These are phyloP conservation scores for Apostichopus californicus DNA, from an alignment of 35 echinoderm and acorn worm species.

Conservation along the genomic window DNA sequence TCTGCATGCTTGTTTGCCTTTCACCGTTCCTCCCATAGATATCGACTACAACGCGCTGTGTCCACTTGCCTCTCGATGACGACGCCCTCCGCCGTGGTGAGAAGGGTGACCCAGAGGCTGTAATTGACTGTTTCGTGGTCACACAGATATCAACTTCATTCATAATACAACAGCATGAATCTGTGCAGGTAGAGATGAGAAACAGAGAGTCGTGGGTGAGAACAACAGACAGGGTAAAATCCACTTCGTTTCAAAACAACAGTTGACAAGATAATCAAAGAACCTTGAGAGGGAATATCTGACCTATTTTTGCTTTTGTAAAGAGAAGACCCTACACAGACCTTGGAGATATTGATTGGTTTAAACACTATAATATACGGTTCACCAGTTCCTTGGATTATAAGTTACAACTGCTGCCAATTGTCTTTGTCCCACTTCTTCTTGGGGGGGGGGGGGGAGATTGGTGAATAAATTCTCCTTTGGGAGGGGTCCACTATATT, in stretches of 20 bases:
- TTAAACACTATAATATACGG: too few relatives aligned
- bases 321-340: neutral
- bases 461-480: too few relatives aligned
- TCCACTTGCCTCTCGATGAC: conserved; percentile 39
- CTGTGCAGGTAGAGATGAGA: conserved; percentile 35
- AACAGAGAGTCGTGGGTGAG: neutral
- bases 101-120: conserved; percentile 12
- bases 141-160: conserved; percentile 82
- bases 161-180: conserved; percentile 88
- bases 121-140: conserved; percentile 56
- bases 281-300: conserved; percentile 12
- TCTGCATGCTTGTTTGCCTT: conserved; percentile 39
- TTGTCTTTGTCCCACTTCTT: too few relatives aligned
- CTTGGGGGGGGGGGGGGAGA: too few relatives aligned
- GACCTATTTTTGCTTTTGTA: neutral
- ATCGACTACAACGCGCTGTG: conserved; percentile 52
- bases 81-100: neutral
- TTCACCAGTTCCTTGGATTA: too few relatives aligned
- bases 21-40: conserved; percentile 59
- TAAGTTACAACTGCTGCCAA: too few relatives aligned
- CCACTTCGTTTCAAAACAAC: neutral
- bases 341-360: conserved; percentile 46
- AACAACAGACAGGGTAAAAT: neutral
- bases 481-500: too few relatives aligned
- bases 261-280: conserved; percentile 36